Conservation (phyloP, 1,140 invertebrate genomes). For the Drosophila nigromelanica region DNA sequence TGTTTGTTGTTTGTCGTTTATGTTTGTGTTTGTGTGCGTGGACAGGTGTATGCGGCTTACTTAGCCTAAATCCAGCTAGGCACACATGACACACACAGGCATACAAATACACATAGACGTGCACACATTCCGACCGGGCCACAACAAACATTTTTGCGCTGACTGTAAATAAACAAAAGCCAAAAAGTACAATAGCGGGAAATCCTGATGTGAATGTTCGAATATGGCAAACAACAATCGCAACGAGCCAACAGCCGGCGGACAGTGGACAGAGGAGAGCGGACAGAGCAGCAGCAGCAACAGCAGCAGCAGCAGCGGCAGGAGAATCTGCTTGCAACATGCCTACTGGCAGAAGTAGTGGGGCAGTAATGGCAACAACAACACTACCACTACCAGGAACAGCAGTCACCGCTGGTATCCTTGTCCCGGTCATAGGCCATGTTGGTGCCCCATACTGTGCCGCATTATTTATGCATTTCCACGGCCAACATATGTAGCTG, state of each 20-base stretch:
- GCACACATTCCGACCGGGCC: constrained; percentile 32
- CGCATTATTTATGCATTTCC: constrained; percentile 82
- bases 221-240: constrained; percentile 76
- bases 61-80: constrained; percentile 76
- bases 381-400: constrained; percentile 8
- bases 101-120: constrained; percentile 24
- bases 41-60: constrained; percentile 79
- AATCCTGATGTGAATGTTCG: constrained; percentile 81
- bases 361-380: constrained; percentile 26
- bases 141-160: constrained; percentile 81
- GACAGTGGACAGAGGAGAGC: constrained; percentile 1
- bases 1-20: constrained; percentile 27
- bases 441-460: constrained; percentile 67
- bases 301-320: constrained; percentile 3
- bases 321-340: constrained; percentile 22
- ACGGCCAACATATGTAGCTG: constrained; percentile 79
- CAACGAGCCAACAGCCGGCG: constrained; percentile 11
- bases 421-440: constrained; percentile 71
- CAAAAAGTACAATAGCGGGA: constrained; percentile 81
- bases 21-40: constrained; percentile 44
- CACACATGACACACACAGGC: constrained; percentile 35
- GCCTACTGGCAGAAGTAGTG: constrained; percentile 22
- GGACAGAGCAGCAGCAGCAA: background rate
- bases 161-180: constrained; percentile 81
- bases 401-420: constrained; percentile 48